Conservation (phyloP, 2,888 invertebrate genomes). For the Drosophila kambysellisi region DNA sequence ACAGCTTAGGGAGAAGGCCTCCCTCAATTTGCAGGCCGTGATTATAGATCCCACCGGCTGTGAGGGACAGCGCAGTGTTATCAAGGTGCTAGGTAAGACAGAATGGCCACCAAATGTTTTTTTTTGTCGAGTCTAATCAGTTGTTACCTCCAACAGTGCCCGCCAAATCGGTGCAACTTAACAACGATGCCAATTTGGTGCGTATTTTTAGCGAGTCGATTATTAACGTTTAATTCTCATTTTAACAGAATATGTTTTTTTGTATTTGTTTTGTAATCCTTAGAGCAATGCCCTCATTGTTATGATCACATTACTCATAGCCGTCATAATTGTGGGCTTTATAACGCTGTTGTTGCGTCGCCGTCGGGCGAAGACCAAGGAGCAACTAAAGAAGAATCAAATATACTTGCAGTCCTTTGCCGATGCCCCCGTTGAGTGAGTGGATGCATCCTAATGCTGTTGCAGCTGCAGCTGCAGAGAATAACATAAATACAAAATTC, state of each 20-base stretch:
- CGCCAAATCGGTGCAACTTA: slow-evolving; percentile 38
- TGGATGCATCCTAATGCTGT: not conserved
- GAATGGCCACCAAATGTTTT: not conserved
- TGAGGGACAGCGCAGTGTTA: slow-evolving; percentile 65
- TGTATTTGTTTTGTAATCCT: not conserved
- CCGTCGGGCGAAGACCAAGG: slow-evolving; percentile 50
- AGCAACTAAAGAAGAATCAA: slow-evolving; percentile 61
- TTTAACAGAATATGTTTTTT: not conserved
- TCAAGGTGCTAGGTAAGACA: slow-evolving; percentile 69
- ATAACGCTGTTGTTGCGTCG: slow-evolving; percentile 43
- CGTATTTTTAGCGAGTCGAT: slow-evolving; percentile 2
- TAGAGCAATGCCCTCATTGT: slow-evolving; percentile 64
- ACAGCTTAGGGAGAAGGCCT: slow-evolving; percentile 64
- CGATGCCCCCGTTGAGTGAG: slow-evolving; percentile 60
- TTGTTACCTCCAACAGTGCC: slow-evolving; percentile 47
- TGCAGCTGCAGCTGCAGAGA: not conserved
- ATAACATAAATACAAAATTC: not conserved
- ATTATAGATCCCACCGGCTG: slow-evolving; percentile 77
- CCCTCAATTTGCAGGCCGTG: slow-evolving; percentile 71
- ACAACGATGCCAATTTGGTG: slow-evolving; percentile 53
- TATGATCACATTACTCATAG: slow-evolving; percentile 56
- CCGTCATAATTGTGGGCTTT: slow-evolving; percentile 45
- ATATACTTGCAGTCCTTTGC: slow-evolving; percentile 65
- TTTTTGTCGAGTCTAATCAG: not conserved
- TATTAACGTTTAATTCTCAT: not conserved